A percentile compares a stretch with the other conserved stretches of the same genome.
Evolutionary conservation across 2,888 invertebrate species (phyloP).

Genomic region (Pseudanteris insignis): DNA sequence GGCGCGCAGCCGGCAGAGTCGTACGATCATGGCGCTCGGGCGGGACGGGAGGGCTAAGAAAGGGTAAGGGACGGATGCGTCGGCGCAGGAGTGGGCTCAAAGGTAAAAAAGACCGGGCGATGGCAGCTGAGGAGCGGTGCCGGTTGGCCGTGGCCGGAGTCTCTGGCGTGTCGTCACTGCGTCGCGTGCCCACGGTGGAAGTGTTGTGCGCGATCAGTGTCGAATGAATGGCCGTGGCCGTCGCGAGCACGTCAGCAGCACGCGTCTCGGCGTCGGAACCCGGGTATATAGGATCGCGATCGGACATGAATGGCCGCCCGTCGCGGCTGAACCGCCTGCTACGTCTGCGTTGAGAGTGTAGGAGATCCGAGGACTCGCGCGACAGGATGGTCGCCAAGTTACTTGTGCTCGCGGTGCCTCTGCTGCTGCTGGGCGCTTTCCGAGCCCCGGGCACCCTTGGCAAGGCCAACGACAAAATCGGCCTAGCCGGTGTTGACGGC

Average conservation of each 20-base stretch:
- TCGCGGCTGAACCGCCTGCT: slow-evolving; percentile 15
- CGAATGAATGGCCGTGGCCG: slow-evolving; percentile 23
- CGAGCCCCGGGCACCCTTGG: slow-evolving; percentile 53
- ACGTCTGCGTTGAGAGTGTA: slow-evolving; percentile 8
- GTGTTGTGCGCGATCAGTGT: slow-evolving; percentile 25
- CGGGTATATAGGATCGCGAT: slow-evolving; percentile 7
- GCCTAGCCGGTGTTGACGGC: slow-evolving; percentile 54
- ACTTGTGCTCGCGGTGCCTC: slow-evolving; percentile 54
- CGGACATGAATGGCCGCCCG: slow-evolving; percentile 23
- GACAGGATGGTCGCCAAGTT: slow-evolving; percentile 60
- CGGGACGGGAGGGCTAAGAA: too few relatives aligned
- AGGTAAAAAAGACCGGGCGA: slow-evolving; percentile 8
- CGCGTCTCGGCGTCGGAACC: slow-evolving; percentile 5
- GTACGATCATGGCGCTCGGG: too few relatives aligned
- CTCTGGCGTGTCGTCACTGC: slow-evolving; percentile 6
- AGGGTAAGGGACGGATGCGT: too few relatives aligned
- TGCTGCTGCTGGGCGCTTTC: slow-evolving; percentile 61
- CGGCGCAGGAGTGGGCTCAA: too few relatives aligned
- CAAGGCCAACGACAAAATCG: slow-evolving; percentile 43
- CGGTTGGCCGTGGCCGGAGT: slow-evolving; percentile 11
- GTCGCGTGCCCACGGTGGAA: slow-evolving; percentile 7
- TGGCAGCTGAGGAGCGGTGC: slow-evolving; percentile 30
- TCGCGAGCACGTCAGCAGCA: slow-evolving; percentile 4
- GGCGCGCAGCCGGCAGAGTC: too few relatives aligned
- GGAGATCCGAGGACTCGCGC: neutral